Conservation (phyloP, 1,140 invertebrate species). For the Drosophila setifemur region DNA sequence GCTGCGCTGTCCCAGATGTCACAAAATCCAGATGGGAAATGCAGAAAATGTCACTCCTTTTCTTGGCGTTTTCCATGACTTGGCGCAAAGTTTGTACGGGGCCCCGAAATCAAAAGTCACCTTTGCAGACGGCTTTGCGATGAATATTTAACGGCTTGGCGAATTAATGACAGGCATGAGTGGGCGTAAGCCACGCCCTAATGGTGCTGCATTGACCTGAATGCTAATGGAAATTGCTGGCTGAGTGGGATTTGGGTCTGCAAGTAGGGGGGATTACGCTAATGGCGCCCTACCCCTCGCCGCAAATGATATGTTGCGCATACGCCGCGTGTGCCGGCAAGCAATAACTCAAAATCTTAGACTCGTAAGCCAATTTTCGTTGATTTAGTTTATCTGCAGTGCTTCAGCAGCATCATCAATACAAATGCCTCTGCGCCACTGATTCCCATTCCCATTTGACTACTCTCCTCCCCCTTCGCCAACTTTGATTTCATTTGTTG, state of each 20-base stretch:
- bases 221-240: slow-evolving; percentile 44
- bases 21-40: slow-evolving; percentile 6
- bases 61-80: slow-evolving; percentile 28
- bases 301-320: slow-evolving; percentile 65
- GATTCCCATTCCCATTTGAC: slow-evolving; percentile 73
- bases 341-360: slow-evolving; percentile 74
- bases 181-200: slow-evolving; percentile 25
- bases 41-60: slow-evolving; percentile 11
- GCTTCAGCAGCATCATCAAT: slow-evolving; percentile 55
- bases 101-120: slow-evolving; percentile 37
- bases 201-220: slow-evolving; percentile 49
- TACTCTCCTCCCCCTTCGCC: slow-evolving; percentile 12
- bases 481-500: slow-evolving; percentile 70
- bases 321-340: slow-evolving; percentile 52
- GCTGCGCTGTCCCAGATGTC: slow-evolving; percentile 24
- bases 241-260: slow-evolving; percentile 41
- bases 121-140: slow-evolving; percentile 18
- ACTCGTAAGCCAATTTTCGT: slow-evolving; percentile 77
- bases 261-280: slow-evolving; percentile 25
- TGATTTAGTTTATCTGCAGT: slow-evolving; percentile 78
- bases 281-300: slow-evolving; percentile 9
- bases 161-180: slow-evolving; percentile 38
- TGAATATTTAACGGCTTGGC: slow-evolving; percentile 46
- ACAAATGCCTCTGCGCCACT: slow-evolving; percentile 65
- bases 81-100: slow-evolving; percentile 25